Evolutionary conservation across 2,797 vertebrate genomes (phyloP).

Genomic region (Threskiornis aethiopicus): DNA sequence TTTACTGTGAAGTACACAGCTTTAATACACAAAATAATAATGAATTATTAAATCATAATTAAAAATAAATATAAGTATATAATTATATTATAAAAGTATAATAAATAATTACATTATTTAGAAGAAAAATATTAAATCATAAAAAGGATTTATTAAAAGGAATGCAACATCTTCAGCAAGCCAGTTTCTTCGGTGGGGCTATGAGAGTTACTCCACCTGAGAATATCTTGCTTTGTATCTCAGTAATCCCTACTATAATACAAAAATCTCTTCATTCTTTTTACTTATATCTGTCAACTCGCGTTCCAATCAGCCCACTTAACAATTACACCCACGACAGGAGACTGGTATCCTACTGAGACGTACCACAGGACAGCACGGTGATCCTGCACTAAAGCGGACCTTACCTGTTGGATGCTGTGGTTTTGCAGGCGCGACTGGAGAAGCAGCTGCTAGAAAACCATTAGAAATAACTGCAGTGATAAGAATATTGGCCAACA

Average conservation of each 20-base stretch:
- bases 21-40: background rate
- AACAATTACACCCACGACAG: background rate
- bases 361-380: background rate
- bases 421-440: background rate
- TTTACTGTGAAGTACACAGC: background rate
- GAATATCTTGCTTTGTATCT: background rate
- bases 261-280: background rate
- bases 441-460: background rate
- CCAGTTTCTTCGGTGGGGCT: background rate
- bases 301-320: background rate
- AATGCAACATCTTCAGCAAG: background rate
- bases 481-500: background rate
- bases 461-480: background rate
- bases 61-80: background rate
- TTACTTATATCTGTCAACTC: background rate
- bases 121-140: background rate
- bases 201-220: background rate
- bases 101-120: background rate
- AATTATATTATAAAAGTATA: background rate
- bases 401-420: background rate
- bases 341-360: background rate
- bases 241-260: background rate
- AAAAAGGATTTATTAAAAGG: background rate
- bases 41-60: background rate
- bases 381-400: background rate